Evolutionary conservation across 2,888 invertebrate genomes (phyloP), one percentile per base, ranked within the genome.

Genomic region (Clistopyga incitator): DNA sequence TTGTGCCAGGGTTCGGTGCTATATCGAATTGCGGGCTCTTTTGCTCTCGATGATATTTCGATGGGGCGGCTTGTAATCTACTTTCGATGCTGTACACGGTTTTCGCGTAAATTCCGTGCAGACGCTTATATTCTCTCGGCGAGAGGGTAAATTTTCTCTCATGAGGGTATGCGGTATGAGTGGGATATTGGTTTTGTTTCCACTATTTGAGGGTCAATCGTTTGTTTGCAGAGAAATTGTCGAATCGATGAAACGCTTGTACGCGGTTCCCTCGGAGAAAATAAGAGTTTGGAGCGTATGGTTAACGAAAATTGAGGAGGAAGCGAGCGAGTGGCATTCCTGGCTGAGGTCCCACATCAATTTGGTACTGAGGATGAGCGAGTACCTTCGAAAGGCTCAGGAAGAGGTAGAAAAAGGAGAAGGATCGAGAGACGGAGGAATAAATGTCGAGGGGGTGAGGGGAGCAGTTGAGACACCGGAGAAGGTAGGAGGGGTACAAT

Each of bases 231-330:
- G 88, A 70, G 34, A 83, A 81, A 59, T 77, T 50, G 75, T 86
- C 23, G 81, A 86, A 75, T 78, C 84, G 38, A 87, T 90, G 88
- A 87, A 86, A 29, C 88, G 88, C 34, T 64, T 89, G 59, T 86
- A 88, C 78, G 87, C 87, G 2, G 88, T 90, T 64, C 87, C 91
- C 6, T 88, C 89, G 78, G 89, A 91, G 68, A 89, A 89, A 74
- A 78, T 91, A 54, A 90, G 90, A n/a, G 87, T 89, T 10, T 91
- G 90, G 92, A 86, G 86, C 50, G 80, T 82, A 50, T 91, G 92
- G 92, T 81, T 92, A 65, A 81, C 80, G 45, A 88, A 88, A 84
- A 81, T 92, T 54, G 87, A 87, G n/a, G 90, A 91, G 13, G 84
- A 87, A 23, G 88, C 88, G 6, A 80, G 84, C 76, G 89, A 90